Percentiles rank a stretch among this genome's conserved stretches.
phyloP scores from a whole-genome alignment of 2,113 vertebrate species.

The Labrus mixtus region DNA sequence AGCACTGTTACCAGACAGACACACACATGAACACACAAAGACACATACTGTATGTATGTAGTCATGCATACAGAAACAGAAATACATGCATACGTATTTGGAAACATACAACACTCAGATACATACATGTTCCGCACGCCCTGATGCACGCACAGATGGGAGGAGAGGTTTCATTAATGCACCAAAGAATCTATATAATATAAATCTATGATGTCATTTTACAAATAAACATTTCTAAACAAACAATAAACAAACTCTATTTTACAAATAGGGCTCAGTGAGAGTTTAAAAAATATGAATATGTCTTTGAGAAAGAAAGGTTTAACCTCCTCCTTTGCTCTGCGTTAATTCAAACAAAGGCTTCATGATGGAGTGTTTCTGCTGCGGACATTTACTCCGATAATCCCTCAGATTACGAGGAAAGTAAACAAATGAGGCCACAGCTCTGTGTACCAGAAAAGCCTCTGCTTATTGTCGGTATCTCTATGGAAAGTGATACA shows the following conservation, averaged over 20 bases:
- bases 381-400: not conserved
- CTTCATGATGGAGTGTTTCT: too few species aligned
- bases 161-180: not conserved
- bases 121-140: conserved; percentile 2
- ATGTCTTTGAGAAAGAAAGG: too few species aligned
- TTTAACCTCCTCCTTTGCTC: too few species aligned
- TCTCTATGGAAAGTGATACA: not conserved
- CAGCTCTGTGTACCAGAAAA: not conserved
- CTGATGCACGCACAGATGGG: conserved; percentile 33
- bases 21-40: conserved; percentile 19
- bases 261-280: too few species aligned
- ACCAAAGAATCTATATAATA: not conserved
- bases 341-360: too few species aligned
- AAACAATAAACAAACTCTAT: too few species aligned
- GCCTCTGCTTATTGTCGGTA: too few species aligned
- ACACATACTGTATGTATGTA: conserved; percentile 26
- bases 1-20: conserved; percentile 23
- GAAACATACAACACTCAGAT: conserved; percentile 25
- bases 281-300: too few species aligned
- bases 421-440: not conserved
- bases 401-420: conserved; percentile 13
- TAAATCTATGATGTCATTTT: not conserved
- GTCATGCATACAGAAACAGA: conserved; percentile 47
- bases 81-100: conserved; percentile 32
- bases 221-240: too few species aligned